These are phyloP conservation scores for Artemia franciscana DNA, from an alignment of 1,140 invertebrate species.

Conservation along the genomic window DNA sequence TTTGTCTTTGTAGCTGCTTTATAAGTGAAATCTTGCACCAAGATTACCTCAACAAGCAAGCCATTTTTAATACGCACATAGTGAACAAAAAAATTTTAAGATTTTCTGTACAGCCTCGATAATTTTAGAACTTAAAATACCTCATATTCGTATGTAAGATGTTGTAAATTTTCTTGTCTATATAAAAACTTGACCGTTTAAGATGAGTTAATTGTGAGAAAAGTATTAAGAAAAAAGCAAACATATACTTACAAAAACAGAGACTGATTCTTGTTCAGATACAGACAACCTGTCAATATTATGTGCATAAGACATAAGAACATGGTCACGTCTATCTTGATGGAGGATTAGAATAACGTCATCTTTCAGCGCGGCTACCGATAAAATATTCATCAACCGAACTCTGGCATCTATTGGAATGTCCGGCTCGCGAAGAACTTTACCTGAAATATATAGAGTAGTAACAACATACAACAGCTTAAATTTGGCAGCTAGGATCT, in stretches of 20 bases:
- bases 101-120: too few species aligned
- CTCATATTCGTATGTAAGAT: conserved; percentile 1
- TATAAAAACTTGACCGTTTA: conserved; percentile 1
- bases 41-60: too few species aligned
- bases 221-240: background rate
- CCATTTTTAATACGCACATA: too few species aligned
- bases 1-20: too few species aligned
- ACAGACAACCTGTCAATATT: conserved; percentile 49
- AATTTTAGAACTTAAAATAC: conserved; percentile 8
- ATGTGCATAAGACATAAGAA: conserved; percentile 67
- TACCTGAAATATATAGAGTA: conserved; percentile 10
- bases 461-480: too few species aligned
- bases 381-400: conserved; percentile 38
- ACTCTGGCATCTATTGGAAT: conserved; percentile 23
- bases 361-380: conserved; percentile 53
- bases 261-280: conserved; percentile 49
- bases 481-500: too few species aligned
- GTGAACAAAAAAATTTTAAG: too few species aligned
- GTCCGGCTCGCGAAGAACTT: conserved; percentile 11
- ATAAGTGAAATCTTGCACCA: too few species aligned
- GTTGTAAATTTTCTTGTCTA: conserved; percentile 5
- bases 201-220: too few species aligned
- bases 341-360: conserved; percentile 71
- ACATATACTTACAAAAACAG: conserved; percentile 43
- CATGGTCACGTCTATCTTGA: conserved; percentile 65